Evolutionary conservation across 2,888 invertebrate genomes (phyloP).

Genomic region (Prenolepis imparis): DNA sequence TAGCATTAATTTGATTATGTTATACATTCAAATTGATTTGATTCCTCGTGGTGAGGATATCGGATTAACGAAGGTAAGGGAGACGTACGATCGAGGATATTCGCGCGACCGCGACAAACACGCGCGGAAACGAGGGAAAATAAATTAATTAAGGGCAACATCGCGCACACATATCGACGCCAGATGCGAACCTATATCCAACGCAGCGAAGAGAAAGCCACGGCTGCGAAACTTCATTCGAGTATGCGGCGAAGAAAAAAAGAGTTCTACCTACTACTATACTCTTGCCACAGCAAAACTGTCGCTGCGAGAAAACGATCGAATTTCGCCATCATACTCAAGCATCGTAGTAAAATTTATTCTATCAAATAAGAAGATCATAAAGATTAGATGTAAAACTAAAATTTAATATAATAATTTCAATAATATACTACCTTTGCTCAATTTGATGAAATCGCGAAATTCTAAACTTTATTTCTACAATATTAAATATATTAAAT

Average conservation of each 20-base stretch:
- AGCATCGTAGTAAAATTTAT: constrained; percentile 7
- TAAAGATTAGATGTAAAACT: constrained; percentile 1
- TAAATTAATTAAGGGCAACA: constrained; percentile 42
- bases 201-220: constrained; percentile 8
- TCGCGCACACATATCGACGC: not conserved
- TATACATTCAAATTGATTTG: not conserved
- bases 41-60: not conserved
- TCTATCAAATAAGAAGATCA: not conserved
- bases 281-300: not conserved
- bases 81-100: not conserved
- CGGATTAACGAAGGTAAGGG: not conserved
- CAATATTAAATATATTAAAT: not conserved
- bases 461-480: not conserved
- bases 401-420: not conserved
- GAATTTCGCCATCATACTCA: constrained; percentile 1
- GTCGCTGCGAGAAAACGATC: constrained; percentile 5
- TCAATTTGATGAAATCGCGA: not conserved
- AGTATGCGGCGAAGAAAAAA: not conserved
- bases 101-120: constrained; percentile 15
- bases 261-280: no score
- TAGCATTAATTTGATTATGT: not conserved
- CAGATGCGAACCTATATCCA: constrained; percentile 14
- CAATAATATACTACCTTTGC: not conserved
- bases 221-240: constrained; percentile 10
- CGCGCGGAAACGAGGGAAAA: constrained; percentile 37